These are phyloP conservation scores for Geococcyx californianus DNA, from an alignment of 2,113 vertebrate species.

Conservation along the genomic window DNA sequence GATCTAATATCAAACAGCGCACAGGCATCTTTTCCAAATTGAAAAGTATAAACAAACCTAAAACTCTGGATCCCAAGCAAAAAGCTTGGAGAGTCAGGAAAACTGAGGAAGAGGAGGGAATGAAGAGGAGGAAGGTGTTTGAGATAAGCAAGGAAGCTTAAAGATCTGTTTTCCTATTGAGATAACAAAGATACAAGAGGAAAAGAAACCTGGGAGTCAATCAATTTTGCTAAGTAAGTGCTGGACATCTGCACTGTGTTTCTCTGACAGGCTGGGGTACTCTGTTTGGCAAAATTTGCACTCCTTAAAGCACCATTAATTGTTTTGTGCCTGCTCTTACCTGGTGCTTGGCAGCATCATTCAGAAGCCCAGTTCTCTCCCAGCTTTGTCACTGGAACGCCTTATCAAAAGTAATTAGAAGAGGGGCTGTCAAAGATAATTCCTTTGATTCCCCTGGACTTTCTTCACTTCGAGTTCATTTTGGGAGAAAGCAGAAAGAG, in stretches of 20 bases:
- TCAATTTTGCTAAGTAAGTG: background rate
- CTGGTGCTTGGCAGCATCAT: background rate
- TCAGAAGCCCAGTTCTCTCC: background rate
- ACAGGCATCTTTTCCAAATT: background rate
- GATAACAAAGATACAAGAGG: background rate
- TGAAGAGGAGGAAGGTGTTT: background rate
- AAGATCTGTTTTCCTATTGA: background rate
- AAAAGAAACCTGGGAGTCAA: background rate
- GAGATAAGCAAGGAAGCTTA: background rate
- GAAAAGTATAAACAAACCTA: background rate
- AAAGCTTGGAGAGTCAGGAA: background rate
- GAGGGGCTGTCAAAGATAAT: background rate
- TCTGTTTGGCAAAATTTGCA: background rate
- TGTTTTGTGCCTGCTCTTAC: background rate
- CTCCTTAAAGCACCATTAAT: background rate
- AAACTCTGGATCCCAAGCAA: background rate
- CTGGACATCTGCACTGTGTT: background rate
- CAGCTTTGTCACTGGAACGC: background rate
- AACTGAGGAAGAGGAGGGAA: background rate
- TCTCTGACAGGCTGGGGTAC: background rate
- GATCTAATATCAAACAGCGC: background rate
- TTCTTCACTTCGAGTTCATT: background rate
- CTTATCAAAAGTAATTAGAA: background rate
- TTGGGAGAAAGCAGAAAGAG: background rate
- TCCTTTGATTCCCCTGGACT: background rate